Evolutionary conservation across 1,140 invertebrate genomes (phyloP).

Genomic region (Zaprionus gabonicus): DNA sequence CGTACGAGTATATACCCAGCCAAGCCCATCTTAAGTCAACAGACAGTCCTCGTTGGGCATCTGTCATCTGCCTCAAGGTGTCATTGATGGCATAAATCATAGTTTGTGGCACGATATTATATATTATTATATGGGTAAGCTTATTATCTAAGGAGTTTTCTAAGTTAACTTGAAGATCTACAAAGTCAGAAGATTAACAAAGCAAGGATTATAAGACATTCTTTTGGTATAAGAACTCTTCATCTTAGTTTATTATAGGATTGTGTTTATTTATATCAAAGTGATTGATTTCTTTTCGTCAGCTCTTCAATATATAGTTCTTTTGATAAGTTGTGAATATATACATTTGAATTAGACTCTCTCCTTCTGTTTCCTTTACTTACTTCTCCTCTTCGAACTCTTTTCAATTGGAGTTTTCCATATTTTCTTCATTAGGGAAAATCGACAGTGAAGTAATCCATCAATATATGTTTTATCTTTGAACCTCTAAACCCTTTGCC

Average conservation of each 20-base stretch:
- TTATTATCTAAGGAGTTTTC: not conserved
- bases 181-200: no score
- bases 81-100: not conserved
- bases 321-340: no score
- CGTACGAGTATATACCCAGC: not conserved
- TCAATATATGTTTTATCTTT: not conserved
- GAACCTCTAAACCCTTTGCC: not conserved
- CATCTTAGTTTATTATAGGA: no score
- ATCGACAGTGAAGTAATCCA: not conserved
- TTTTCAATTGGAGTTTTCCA: not conserved
- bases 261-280: no score
- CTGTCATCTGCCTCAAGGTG: constrained; percentile 2
- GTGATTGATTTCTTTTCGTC: no score
- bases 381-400: not conserved
- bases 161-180: no score
- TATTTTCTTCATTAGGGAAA: not conserved
- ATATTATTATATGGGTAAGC: not conserved
- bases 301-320: no score
- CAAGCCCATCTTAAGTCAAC: not conserved
- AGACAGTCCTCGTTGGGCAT: not conserved
- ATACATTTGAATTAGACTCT: no score
- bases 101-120: not conserved
- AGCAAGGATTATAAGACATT: no score
- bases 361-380: no score
- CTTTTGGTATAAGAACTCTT: no score